Percentiles rank a stretch among this genome's conserved stretches.
phyloP scores from a whole-genome alignment of 2,888 invertebrate genomes.

The Hololepta plana region DNA sequence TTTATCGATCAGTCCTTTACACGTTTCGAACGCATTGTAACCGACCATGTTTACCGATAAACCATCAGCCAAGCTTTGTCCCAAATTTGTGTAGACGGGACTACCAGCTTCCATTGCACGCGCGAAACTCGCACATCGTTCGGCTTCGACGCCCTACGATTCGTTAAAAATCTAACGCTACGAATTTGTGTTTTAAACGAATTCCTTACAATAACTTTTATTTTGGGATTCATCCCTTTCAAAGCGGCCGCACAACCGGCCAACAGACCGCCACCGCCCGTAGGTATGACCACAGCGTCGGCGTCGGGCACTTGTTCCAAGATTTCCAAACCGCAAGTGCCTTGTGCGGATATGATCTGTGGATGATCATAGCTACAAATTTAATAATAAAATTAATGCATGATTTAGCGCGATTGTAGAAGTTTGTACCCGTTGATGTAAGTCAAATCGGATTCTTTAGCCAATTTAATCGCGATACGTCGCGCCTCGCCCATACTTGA shows the following conservation, averaged over 20 bases:
- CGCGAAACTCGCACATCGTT: conserved; percentile 75
- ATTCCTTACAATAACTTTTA: conserved; percentile 64
- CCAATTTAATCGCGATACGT: conserved; percentile 54
- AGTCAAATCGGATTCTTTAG: conserved; percentile 47
- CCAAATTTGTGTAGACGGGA: conserved; percentile 32
- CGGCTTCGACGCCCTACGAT: conserved; percentile 69
- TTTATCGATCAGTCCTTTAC: conserved; percentile 40
- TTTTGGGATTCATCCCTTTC: conserved; percentile 67
- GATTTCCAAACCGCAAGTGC: conserved; percentile 85
- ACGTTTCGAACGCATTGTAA: conserved; percentile 46
- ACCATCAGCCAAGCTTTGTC: conserved; percentile 49
- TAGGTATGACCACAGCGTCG: conserved; percentile 81
- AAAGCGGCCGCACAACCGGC: conserved; percentile 82
- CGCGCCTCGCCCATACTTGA: conserved; percentile 74
- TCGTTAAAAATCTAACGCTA: conserved; percentile 3
- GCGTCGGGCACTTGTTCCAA: conserved; percentile 74
- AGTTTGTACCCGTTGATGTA: conserved; percentile 92
- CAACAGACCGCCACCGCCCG: conserved; percentile 86
- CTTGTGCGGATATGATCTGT: conserved; percentile 88
- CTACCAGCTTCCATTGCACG: conserved; percentile 36
- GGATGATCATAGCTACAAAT: conserved; percentile 75
- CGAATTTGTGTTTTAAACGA: conserved; percentile 2
- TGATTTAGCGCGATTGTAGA: no score
- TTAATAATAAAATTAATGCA: conserved; percentile 4
- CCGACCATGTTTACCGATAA: conserved; percentile 51